These are phyloP conservation scores for Metalampra italica DNA, from an alignment of 2,888 invertebrate genomes.

Conservation along the genomic window DNA sequence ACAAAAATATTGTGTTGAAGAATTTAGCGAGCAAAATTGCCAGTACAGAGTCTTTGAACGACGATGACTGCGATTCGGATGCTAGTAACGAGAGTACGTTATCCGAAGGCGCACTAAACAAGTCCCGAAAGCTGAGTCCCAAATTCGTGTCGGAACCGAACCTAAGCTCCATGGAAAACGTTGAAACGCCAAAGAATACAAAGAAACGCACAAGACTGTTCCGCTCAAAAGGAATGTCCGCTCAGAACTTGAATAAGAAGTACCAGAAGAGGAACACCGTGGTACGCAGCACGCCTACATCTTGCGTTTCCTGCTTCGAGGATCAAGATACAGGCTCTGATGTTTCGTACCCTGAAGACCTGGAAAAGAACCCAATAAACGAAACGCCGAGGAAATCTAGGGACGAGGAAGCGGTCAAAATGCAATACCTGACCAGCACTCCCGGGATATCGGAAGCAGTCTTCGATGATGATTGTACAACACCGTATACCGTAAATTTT, in stretches of 20 bases:
- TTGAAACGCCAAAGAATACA: slow-evolving; percentile 65
- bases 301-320: slow-evolving; percentile 67
- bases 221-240: slow-evolving; percentile 55
- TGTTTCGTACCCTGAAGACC: slow-evolving; percentile 25
- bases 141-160: slow-evolving; percentile 74
- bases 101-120: slow-evolving; percentile 62
- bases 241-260: slow-evolving; percentile 55
- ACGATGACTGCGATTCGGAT: slow-evolving; percentile 60
- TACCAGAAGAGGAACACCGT: slow-evolving; percentile 54
- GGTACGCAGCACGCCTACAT: slow-evolving; percentile 54
- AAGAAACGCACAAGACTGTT: slow-evolving; percentile 61
- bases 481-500: slow-evolving; percentile 65
- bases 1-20: slow-evolving; percentile 67
- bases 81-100: slow-evolving; percentile 64
- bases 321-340: slow-evolving; percentile 60
- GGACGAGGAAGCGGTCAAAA: slow-evolving; percentile 31
- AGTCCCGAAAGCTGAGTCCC: slow-evolving; percentile 56
- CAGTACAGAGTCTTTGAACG: slow-evolving; percentile 57
- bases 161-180: slow-evolving; percentile 55
- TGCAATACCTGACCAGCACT: slow-evolving; percentile 67
- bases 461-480: slow-evolving; percentile 52
- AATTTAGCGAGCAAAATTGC: slow-evolving; percentile 68
- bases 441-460: slow-evolving; percentile 53
- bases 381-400: slow-evolving; percentile 51
- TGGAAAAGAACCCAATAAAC: slow-evolving; percentile 19